phyloP scores from a whole-genome alignment of 1,140 invertebrate genomes.

The Calliopsis andreniformis region DNA sequence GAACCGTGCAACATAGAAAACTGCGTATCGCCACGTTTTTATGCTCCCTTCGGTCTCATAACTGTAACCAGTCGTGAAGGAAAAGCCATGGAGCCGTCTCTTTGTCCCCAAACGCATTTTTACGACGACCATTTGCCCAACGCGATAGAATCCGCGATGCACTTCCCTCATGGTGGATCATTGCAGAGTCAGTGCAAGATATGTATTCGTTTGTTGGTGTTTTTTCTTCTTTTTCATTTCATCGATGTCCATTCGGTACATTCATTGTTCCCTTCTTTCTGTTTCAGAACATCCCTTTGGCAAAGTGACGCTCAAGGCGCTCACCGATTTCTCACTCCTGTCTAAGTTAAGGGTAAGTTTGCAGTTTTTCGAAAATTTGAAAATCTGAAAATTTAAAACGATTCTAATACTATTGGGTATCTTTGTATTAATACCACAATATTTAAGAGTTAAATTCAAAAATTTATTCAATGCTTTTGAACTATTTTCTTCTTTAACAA shows the following conservation, averaged over 20 bases:
- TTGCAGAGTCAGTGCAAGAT: no score
- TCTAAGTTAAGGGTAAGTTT: slow-evolving; percentile 48
- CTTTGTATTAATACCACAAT: no score
- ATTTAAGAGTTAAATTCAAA: no score
- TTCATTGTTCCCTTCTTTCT: neutral
- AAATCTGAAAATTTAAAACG: no score
- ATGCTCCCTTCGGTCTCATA: slow-evolving; percentile 13
- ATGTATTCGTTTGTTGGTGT: no score
- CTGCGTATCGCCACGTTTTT: slow-evolving; percentile 23
- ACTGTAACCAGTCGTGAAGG: neutral
- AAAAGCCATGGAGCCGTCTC: slow-evolving; percentile 26
- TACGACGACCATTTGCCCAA: neutral
- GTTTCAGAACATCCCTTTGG: slow-evolving; percentile 37
- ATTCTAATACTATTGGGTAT: no score
- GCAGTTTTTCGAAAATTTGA: neutral
- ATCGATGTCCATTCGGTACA: neutral
- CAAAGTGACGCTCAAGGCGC: slow-evolving; percentile 50
- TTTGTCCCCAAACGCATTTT: slow-evolving; percentile 48
- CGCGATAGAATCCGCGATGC: neutral
- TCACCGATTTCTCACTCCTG: slow-evolving; percentile 46
- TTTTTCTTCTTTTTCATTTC: neutral
- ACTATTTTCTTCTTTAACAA: no score
- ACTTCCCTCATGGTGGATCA: slow-evolving; percentile 22
- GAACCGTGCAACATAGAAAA: slow-evolving; percentile 12
- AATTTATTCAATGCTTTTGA: no score